These are phyloP conservation scores for Leptoclinus maculatus DNA, from an alignment of 2,797 vertebrate species.

Conservation along the genomic window DNA sequence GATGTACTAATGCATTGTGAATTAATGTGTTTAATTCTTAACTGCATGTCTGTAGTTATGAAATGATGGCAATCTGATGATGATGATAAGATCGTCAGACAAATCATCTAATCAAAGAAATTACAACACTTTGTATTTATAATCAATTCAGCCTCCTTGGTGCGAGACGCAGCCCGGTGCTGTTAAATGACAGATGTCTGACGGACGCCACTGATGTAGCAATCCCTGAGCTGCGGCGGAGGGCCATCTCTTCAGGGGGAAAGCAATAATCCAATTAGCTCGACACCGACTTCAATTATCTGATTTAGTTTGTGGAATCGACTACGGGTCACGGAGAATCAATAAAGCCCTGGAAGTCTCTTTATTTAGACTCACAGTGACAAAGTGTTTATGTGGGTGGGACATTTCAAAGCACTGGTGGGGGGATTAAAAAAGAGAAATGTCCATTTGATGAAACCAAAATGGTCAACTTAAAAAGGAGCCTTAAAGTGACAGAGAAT, in stretches of 20 bases:
- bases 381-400: slow-evolving; percentile 39
- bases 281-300: slow-evolving; percentile 87
- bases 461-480: slow-evolving; percentile 11
- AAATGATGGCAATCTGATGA: slow-evolving; percentile 24
- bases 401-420: slow-evolving; percentile 39
- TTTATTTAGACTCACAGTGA: slow-evolving; percentile 77
- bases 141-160: slow-evolving; percentile 68
- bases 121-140: slow-evolving; percentile 48
- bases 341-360: slow-evolving; percentile 78
- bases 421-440: slow-evolving; percentile 20
- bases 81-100: slow-evolving; percentile 28
- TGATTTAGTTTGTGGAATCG: slow-evolving; percentile 86
- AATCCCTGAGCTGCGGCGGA: slow-evolving; percentile 59
- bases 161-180: slow-evolving; percentile 44
- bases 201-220: slow-evolving; percentile 77
- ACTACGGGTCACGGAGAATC: slow-evolving; percentile 83
- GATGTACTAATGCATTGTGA: neutral
- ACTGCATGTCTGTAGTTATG: slow-evolving; percentile 9
- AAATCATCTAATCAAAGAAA: slow-evolving; percentile 57
- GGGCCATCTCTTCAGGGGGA: slow-evolving; percentile 79
- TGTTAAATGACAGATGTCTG: slow-evolving; percentile 76
- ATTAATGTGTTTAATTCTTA: slow-evolving; percentile 23
- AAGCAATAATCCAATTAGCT: slow-evolving; percentile 90
- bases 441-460: slow-evolving; percentile 4
- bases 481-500: neutral